Evolutionary conservation across 2,113 vertebrate species (phyloP).

Genomic region (Panthera uncia): DNA sequence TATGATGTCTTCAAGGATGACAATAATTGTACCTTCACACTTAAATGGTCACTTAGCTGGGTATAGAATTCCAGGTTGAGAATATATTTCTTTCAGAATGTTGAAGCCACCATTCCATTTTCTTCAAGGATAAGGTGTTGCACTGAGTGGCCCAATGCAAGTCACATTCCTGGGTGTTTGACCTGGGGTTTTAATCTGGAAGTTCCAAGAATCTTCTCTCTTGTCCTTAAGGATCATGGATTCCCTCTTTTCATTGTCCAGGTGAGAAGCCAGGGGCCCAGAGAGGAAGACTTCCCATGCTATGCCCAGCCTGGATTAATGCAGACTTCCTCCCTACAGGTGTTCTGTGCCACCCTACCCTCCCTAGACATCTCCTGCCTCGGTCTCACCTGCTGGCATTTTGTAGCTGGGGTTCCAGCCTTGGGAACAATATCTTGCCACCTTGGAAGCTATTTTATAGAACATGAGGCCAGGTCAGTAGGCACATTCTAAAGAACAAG

Average conservation of each 20-base stretch:
- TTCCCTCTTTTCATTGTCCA: neutral
- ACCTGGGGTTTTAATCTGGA: neutral
- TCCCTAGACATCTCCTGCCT: neutral
- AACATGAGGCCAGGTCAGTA: neutral
- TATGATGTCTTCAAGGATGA: neutral
- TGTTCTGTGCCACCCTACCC: neutral
- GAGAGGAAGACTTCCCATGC: neutral
- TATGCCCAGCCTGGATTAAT: neutral
- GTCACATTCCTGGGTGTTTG: neutral
- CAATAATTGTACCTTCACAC: neutral
- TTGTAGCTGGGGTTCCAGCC: neutral
- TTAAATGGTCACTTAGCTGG: neutral
- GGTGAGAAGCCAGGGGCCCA: neutral
- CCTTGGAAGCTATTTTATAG: neutral
- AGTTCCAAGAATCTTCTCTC: neutral
- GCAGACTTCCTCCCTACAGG: neutral
- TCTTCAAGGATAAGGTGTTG: neutral
- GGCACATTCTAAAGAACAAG: neutral
- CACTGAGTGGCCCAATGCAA: accelerated
- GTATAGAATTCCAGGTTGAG: neutral
- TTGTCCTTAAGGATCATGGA: neutral
- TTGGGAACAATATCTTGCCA: neutral
- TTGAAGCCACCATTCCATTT: neutral
- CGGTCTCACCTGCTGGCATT: neutral
- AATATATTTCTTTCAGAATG: neutral